Percentiles rank a stretch among this genome's conserved stretches.
Evolutionary conservation across 2,113 vertebrate species (phyloP).

Genomic region (Pithys albifrons): DNA sequence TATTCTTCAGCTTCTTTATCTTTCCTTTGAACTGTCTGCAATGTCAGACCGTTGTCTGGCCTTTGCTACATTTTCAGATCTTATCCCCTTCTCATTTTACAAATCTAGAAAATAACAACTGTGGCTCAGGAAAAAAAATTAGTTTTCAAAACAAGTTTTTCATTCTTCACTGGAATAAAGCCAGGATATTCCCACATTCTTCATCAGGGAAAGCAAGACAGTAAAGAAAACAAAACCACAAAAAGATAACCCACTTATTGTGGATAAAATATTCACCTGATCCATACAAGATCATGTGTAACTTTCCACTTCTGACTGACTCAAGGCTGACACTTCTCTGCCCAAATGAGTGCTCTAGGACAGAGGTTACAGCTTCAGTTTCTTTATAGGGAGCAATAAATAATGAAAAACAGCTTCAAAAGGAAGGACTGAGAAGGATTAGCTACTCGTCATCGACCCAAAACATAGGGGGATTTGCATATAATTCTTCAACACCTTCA

Average conservation of each 20-base stretch:
- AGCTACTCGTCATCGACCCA: slow-evolving; percentile 1
- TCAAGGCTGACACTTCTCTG: not conserved
- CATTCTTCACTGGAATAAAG: not conserved
- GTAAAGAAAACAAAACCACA: not conserved
- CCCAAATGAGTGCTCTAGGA: not conserved
- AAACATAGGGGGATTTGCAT: slow-evolving; percentile 15
- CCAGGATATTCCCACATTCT: not conserved
- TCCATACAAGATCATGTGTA: not conserved
- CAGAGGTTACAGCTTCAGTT: not conserved
- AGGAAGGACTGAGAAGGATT: slow-evolving; percentile 9
- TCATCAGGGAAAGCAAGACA: not conserved
- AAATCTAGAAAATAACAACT: not conserved
- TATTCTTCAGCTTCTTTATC: not conserved
- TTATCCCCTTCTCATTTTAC: not conserved
- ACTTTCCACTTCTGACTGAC: not conserved
- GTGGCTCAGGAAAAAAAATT: not conserved
- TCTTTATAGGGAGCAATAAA: slow-evolving; percentile 24
- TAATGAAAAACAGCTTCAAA: slow-evolving; percentile 43
- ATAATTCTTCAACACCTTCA: not conserved
- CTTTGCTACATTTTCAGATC: not conserved
- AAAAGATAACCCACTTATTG: not conserved
- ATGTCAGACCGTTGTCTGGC: not conserved
- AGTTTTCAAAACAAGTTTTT: not conserved
- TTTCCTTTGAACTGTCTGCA: not conserved
- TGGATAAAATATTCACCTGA: not conserved